phyloP scores from a whole-genome alignment of 2,113 vertebrate species.

The Otolemur garnettii region DNA sequence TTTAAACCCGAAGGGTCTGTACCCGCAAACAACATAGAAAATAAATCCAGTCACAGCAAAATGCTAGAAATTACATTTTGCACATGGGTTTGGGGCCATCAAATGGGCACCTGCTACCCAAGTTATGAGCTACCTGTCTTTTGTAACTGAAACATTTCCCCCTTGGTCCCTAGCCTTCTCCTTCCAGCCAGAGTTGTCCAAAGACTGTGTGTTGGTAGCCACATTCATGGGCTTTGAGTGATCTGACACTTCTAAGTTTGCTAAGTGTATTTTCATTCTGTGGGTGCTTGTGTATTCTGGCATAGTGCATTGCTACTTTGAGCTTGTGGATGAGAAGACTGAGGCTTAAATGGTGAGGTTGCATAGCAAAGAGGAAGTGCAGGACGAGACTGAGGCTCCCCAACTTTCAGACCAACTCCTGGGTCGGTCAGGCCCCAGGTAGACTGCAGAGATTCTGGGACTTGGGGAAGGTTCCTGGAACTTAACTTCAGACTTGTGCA shows the following conservation, averaged over 20 bases:
- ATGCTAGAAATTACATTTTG: neutral
- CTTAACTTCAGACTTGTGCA: neutral
- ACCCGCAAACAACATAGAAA: neutral
- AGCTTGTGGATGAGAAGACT: neutral
- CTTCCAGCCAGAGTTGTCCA: neutral
- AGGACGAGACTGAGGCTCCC: neutral
- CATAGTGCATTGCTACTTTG: fast-evolving
- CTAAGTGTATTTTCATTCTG: neutral
- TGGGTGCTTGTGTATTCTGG: neutral
- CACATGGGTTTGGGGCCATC: neutral
- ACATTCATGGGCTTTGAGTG: neutral
- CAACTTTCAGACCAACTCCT: neutral
- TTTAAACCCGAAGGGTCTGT: neutral
- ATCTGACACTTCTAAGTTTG: neutral
- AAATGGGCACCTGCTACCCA: neutral
- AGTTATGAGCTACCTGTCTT: too few relatives aligned
- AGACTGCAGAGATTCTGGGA: neutral
- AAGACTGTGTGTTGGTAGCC: fast-evolving
- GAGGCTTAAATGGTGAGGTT: neutral
- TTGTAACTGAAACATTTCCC: neutral
- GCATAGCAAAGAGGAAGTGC: too few relatives aligned
- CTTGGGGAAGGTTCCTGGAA: neutral
- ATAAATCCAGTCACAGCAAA: neutral
- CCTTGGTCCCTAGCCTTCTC: too few relatives aligned
- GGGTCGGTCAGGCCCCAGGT: neutral